Conservation (phyloP, 2,797 vertebrate species). For the Eospalax fontanierii region DNA sequence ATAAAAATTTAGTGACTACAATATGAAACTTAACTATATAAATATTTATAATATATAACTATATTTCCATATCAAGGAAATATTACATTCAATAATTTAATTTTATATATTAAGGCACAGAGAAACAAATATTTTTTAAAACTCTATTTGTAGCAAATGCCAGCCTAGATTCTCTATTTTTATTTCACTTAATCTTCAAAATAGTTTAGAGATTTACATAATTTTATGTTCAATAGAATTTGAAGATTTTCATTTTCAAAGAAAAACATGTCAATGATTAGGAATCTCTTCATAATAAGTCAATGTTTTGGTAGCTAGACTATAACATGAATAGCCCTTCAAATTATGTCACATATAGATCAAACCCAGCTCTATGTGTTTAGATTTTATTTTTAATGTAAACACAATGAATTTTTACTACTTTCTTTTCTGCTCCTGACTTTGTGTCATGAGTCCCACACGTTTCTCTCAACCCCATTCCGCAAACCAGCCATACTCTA, state of each 20-base stretch:
- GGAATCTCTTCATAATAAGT: background rate
- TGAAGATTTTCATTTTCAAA: background rate
- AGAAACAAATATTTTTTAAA: conserved; percentile 1
- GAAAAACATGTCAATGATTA: background rate
- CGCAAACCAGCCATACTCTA: background rate
- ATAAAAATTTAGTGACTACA: background rate
- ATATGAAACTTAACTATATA: background rate
- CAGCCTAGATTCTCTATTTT: too few species aligned
- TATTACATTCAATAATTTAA: background rate
- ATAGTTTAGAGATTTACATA: background rate
- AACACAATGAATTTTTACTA: background rate
- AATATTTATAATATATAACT: background rate
- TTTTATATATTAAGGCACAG: background rate
- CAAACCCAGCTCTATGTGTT: background rate
- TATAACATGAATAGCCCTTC: background rate
- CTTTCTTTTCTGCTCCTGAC: background rate
- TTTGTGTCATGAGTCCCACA: background rate
- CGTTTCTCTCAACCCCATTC: background rate
- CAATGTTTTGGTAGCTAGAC: background rate
- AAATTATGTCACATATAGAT: conserved; percentile 21
- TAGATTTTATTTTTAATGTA: background rate
- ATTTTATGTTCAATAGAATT: background rate
- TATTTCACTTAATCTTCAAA: background rate
- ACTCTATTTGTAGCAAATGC: background rate
- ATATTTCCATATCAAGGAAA: background rate